phyloP scores from a whole-genome alignment of 30 jellyfish, hydroid and myxozoan species.

The Cassiopea andromeda region DNA sequence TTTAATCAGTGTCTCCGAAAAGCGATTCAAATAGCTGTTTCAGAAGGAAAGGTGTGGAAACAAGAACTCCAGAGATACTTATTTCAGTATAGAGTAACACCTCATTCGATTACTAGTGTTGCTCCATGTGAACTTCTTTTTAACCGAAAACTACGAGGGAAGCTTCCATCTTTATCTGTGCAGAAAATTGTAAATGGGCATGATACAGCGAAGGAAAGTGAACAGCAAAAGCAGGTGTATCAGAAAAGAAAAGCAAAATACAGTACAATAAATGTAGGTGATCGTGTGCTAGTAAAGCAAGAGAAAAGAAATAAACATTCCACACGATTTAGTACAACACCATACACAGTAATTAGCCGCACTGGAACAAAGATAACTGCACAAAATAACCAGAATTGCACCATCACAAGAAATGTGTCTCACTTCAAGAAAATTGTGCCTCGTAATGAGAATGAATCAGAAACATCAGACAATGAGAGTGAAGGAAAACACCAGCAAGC shows the following conservation, averaged over 20 bases:
- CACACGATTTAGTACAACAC: background rate
- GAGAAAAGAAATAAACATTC: background rate
- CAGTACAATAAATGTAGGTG: background rate
- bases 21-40: slow-evolving; percentile 35
- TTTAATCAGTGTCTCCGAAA: slow-evolving; percentile 29
- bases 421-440: background rate
- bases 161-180: background rate
- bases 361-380: background rate
- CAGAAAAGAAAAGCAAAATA: background rate
- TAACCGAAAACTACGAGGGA: background rate
- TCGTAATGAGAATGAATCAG: background rate
- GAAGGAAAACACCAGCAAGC: background rate
- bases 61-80: slow-evolving; percentile 35
- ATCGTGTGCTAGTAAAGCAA: background rate
- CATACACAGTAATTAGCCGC: background rate
- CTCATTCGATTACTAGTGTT: slow-evolving; percentile 25
- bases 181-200: background rate
- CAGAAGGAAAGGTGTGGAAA: slow-evolving; percentile 50
- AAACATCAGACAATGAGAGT: background rate
- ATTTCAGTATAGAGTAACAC: slow-evolving; percentile 45
- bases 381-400: background rate
- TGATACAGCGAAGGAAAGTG: background rate
- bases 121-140: too few species aligned
- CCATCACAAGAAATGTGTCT: background rate
- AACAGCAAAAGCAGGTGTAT: background rate